Evolutionary conservation across 2,113 vertebrate genomes (phyloP).

Genomic region (Varanus komodoensis): DNA sequence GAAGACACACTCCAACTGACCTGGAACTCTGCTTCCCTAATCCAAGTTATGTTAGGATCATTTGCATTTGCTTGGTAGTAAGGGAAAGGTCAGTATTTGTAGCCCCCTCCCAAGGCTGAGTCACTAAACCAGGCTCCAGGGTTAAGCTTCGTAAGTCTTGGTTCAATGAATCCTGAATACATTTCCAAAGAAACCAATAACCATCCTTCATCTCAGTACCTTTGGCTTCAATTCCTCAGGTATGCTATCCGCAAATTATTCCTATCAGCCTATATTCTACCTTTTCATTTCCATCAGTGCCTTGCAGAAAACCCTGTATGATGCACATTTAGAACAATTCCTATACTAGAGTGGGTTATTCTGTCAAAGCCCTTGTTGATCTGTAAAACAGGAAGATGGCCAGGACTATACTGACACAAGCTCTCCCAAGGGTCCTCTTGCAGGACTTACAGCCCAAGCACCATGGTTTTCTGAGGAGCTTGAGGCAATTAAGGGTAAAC

Average conservation of each 20-base stretch:
- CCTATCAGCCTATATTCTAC: background rate
- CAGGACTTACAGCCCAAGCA: too few relatives aligned
- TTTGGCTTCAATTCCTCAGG: background rate
- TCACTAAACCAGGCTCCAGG: background rate
- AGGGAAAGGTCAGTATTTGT: background rate
- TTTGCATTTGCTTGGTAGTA: background rate
- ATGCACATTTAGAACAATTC: background rate
- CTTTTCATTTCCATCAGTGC: background rate
- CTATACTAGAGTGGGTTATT: too few relatives aligned
- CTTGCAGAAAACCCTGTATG: background rate
- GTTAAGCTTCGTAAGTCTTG: background rate
- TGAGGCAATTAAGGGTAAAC: too few relatives aligned
- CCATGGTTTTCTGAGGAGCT: too few relatives aligned
- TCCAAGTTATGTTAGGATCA: background rate
- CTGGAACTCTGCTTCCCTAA: background rate
- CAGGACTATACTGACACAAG: too few relatives aligned
- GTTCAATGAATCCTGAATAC: background rate
- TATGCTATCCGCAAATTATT: background rate
- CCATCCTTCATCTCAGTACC: background rate
- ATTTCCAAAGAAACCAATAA: background rate
- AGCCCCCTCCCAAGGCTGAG: background rate
- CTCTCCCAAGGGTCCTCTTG: too few relatives aligned
- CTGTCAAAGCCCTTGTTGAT: too few relatives aligned
- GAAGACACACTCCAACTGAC: background rate
- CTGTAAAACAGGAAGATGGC: too few relatives aligned